phyloP scores from a whole-genome alignment of 2,113 vertebrate species.

The Penelope pileata region DNA sequence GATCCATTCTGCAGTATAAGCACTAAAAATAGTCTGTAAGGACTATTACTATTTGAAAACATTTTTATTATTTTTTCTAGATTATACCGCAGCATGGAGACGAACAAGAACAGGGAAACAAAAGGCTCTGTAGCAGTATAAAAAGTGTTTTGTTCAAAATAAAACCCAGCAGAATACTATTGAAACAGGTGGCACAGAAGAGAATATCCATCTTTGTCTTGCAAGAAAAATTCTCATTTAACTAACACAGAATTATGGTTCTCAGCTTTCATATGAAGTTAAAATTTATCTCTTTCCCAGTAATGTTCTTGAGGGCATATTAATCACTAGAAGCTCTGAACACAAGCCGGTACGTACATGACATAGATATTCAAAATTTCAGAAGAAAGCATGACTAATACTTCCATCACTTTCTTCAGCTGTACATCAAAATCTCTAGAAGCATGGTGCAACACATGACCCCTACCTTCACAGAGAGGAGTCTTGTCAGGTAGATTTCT shows the following conservation, averaged over 20 bases:
- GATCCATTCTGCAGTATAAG: not conserved
- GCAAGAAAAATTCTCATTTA: constrained; percentile 19
- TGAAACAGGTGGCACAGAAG: not conserved
- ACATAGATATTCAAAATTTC: not conserved
- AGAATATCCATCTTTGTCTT: not conserved
- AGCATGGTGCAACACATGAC: not conserved
- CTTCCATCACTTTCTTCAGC: not conserved
- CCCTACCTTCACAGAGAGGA: constrained; percentile 96
- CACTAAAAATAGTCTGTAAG: not conserved
- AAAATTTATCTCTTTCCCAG: not conserved
- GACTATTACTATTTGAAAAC: not conserved
- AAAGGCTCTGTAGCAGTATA: not conserved
- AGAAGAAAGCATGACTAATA: not conserved
- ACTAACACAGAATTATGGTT: not conserved
- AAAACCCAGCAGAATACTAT: not conserved
- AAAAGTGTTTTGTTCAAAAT: not conserved
- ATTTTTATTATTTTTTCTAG: not conserved
- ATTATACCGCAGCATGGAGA: not conserved
- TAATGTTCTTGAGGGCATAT: not conserved
- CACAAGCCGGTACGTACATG: not conserved
- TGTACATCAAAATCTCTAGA: not conserved
- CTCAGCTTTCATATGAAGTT: not conserved
- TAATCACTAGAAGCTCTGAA: not conserved
- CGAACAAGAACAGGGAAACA: not conserved
- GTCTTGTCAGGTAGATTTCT: constrained; percentile 97